Evolutionary conservation across 2,888 invertebrate genomes (phyloP).

Genomic region (Cryptus viduatorius): DNA sequence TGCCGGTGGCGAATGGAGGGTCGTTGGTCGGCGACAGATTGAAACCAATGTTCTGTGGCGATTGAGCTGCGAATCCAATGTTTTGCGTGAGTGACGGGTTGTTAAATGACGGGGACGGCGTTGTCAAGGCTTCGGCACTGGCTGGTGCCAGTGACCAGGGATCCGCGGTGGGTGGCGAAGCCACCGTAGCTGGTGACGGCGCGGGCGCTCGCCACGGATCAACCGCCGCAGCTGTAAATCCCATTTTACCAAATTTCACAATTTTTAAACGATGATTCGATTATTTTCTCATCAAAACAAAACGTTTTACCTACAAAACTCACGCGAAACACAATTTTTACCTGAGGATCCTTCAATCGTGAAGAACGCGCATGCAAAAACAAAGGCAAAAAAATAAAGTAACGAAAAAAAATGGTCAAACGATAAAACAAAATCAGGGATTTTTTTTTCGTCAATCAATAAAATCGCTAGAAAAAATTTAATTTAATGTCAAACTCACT

Average conservation of each 20-base stretch:
- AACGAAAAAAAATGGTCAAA: slow-evolving; percentile 21
- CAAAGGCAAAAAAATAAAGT: slow-evolving; percentile 48
- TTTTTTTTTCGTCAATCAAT: slow-evolving; percentile 4
- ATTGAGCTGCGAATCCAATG: slow-evolving; percentile 78
- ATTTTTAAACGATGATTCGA: slow-evolving; percentile 25
- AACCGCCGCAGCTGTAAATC: slow-evolving; percentile 79
- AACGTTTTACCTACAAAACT: slow-evolving; percentile 29
- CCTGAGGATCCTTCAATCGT: slow-evolving; percentile 71
- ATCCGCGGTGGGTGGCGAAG: slow-evolving; percentile 82
- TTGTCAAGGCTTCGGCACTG: slow-evolving; percentile 73
- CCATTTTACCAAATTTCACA: slow-evolving; percentile 53
- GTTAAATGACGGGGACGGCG: slow-evolving; percentile 77
- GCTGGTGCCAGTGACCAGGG: slow-evolving; percentile 86
- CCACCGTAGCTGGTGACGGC: slow-evolving; percentile 75
- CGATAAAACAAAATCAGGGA: neutral
- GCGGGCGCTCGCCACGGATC: slow-evolving; percentile 81
- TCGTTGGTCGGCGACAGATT: slow-evolving; percentile 75
- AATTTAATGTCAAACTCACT: slow-evolving; percentile 73
- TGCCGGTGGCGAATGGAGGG: slow-evolving; percentile 74
- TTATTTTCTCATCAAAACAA: slow-evolving; percentile 5
- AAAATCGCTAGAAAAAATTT: neutral
- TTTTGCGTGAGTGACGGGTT: slow-evolving; percentile 78
- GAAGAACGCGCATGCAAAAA: slow-evolving; percentile 62
- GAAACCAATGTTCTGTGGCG: slow-evolving; percentile 81
- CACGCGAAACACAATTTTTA: slow-evolving; percentile 55